Base-by-base conservation (phyloP, 2,888 invertebrate genomes). In the Pocota personata region DNA sequence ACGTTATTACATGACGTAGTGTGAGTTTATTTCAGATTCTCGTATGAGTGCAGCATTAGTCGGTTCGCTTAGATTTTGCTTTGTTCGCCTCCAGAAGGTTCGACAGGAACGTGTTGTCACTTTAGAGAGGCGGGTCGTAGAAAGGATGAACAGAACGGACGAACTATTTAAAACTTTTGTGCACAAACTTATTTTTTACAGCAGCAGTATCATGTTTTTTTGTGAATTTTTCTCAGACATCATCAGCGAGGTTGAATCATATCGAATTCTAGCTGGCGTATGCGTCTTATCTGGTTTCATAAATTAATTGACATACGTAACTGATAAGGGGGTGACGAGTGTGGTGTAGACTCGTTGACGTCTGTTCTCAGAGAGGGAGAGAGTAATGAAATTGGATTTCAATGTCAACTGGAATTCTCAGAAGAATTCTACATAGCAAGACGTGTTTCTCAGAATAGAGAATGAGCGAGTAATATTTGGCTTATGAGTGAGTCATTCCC, bases 1-100 rank as follows among this genome's bases (percentile, higher is more conserved):
- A 67, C 55, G 67, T 76, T 76, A 48, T 76, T 58, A 43, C 73
- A 75, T 64, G 55, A 64, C 64, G 52, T 48, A 67, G 77, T 77
- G 50, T 58, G 50, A 77, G 55, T 66, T 66, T 43, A 46, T 46
- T 50, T 72, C 35, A 21, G 43, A 50, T 35, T 37, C 37, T 1
- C 40, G 14, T 46, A 46, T 14, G 60, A 35, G 50, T 55, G 48
- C 40, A 55, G 55, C 52, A 37, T 10, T 24, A 7, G 10, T 43
- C 14, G 43, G 19, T 72, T 48, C 50, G 60, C 21, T 60, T 55
- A 46, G 57, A n/a, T 48, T 76, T 57, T 66, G 35, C 76, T 76
- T 76, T 52, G 71, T 62, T 37, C 32, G 14, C 21, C n/a, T 30
- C 57, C 16, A 64, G 79, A 57, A 48, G 62, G 72, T 55, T 46